Evolutionary conservation across 2,113 vertebrate genomes (phyloP).

Genomic region (Athene noctua): DNA sequence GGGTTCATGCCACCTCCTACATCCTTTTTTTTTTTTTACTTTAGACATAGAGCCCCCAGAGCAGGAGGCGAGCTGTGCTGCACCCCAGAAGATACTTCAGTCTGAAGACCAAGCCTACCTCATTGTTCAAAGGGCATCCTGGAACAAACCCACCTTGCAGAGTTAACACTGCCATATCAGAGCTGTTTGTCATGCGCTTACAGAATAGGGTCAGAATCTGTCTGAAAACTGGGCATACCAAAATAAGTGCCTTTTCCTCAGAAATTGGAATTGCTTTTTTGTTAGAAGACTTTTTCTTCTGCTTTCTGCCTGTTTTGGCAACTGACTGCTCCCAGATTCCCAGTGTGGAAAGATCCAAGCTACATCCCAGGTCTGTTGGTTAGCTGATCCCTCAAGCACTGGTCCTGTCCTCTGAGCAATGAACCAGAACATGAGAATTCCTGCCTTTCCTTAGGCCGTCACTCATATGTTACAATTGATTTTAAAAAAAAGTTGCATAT

Average conservation of each 20-base stretch:
- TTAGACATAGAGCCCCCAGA: neutral
- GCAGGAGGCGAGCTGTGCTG: neutral
- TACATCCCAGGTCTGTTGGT: neutral
- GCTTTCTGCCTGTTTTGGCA: neutral
- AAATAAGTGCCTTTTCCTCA: neutral
- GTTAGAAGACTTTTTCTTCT: neutral
- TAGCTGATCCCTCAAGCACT: neutral
- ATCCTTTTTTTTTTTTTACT: neutral
- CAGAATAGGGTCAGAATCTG: neutral
- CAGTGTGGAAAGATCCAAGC: neutral
- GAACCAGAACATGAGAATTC: neutral
- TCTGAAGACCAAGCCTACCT: neutral
- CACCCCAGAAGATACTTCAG: neutral
- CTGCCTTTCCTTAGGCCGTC: neutral
- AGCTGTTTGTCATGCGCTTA: neutral
- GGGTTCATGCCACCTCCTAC: neutral
- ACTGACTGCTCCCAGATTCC: fast-evolving
- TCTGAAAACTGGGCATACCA: neutral
- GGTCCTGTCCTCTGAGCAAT: neutral
- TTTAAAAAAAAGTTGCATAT: neutral
- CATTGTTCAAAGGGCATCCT: neutral
- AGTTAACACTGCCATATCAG: neutral
- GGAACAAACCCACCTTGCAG: neutral
- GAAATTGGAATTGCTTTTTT: neutral
- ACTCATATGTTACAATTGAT: neutral